Percentiles rank a stretch among this genome's conserved stretches.
phyloP scores from a whole-genome alignment of 2,888 invertebrate genomes.

The Lithophane ornitopus region DNA sequence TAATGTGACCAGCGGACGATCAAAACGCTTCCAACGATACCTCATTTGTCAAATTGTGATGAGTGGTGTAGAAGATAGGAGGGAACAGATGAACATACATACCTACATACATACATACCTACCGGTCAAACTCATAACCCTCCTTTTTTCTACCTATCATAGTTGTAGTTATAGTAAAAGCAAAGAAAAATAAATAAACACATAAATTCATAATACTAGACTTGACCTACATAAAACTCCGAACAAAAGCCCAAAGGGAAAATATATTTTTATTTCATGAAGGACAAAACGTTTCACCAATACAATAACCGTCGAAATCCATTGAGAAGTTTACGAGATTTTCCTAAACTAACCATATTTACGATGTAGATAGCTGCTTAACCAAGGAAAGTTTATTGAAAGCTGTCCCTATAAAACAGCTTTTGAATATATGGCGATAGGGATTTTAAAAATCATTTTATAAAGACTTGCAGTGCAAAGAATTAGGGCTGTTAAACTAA shows the following conservation, averaged over 20 bases:
- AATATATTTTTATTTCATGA: constrained; percentile 34
- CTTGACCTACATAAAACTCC: constrained; percentile 13
- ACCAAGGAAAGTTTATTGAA: constrained; percentile 11
- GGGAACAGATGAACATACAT: too few relatives aligned
- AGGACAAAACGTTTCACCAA: constrained; percentile 4
- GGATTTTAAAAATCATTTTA: background rate
- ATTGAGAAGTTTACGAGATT: constrained; percentile 42
- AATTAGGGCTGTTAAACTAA: too few relatives aligned
- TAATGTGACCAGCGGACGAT: too few relatives aligned
- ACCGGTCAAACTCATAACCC: too few relatives aligned
- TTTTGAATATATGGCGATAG: background rate
- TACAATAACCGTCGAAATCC: constrained; percentile 19
- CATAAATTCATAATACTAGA: constrained; percentile 15
- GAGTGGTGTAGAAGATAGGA: too few relatives aligned
- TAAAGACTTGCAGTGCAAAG: background rate
- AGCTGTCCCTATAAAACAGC: background rate
- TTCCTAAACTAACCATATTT: constrained; percentile 20
- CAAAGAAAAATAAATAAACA: background rate
- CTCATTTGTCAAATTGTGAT: too few relatives aligned
- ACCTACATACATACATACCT: too few relatives aligned
- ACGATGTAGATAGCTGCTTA: background rate
- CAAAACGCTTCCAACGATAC: too few relatives aligned
- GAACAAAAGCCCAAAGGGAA: constrained; percentile 17
- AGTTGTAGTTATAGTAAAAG: background rate
- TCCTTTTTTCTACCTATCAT: too few relatives aligned